Conservation (phyloP, 1,140 invertebrate species). For the Danaus plexippus region DNA sequence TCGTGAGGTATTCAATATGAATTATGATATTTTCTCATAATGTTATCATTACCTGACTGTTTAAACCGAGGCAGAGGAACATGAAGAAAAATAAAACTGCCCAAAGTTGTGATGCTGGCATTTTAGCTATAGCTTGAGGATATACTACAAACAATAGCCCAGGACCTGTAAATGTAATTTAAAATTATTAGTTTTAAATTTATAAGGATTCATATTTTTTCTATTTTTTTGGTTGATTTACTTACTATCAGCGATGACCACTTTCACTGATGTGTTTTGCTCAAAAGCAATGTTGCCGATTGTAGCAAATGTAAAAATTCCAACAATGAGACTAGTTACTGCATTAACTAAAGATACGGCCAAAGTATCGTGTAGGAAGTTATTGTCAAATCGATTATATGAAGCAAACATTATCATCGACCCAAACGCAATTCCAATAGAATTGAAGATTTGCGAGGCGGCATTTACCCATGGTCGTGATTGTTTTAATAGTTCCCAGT, state of each 20-base stretch:
- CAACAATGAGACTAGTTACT: conserved; percentile 86
- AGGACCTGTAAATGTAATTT: conserved; percentile 74
- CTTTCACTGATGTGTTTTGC: conserved; percentile 82
- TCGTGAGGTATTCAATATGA: conserved; percentile 1
- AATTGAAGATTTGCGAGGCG: conserved; percentile 93
- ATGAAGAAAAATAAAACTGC: conserved; percentile 92
- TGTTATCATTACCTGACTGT: conserved; percentile 83
- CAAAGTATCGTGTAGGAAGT: conserved; percentile 87
- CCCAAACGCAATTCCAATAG: conserved; percentile 91
- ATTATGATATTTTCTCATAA: conserved; percentile 6
- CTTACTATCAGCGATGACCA: conserved; percentile 88
- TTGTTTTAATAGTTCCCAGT: conserved; percentile 86
- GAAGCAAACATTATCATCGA: conserved; percentile 96
- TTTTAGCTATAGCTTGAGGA: conserved; percentile 90
- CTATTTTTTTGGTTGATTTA: conserved; percentile 21
- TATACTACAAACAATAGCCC: conserved; percentile 92
- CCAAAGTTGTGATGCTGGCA: conserved; percentile 90
- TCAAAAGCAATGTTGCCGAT: conserved; percentile 89
- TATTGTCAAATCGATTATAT: conserved; percentile 94
- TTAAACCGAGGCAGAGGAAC: conserved; percentile 89
- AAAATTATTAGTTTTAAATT: too few relatives aligned
- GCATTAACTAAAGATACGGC: conserved; percentile 87
- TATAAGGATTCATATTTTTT: background rate
- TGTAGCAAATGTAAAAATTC: conserved; percentile 90
- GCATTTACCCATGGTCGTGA: conserved; percentile 94